A percentile compares a stretch with the other conserved stretches of the same genome.
phyloP scores from a whole-genome alignment of 2,888 invertebrate genomes.

The Drosophila helvetica region DNA sequence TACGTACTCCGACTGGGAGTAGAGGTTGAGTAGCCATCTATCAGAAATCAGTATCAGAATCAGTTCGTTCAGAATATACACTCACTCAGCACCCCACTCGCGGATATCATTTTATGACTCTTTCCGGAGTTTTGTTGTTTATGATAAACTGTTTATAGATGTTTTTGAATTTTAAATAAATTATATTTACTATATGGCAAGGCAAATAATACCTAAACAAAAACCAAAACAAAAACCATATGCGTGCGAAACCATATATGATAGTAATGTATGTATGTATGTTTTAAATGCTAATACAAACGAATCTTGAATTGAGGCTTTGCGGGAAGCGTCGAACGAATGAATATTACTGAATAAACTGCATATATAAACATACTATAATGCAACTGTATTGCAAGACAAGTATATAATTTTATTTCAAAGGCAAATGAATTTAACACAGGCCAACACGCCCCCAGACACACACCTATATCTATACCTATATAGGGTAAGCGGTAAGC shows the following conservation, averaged over 20 bases:
- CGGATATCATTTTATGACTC: conserved; percentile 63
- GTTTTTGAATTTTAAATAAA: conserved; percentile 77
- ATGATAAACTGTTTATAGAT: conserved; percentile 78
- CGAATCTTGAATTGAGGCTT: conserved; percentile 51
- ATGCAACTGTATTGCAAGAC: conserved; percentile 66
- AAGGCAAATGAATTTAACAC: conserved; percentile 52
- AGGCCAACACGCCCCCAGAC: conserved; percentile 19
- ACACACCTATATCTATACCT: conserved; percentile 35
- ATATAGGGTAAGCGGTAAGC: conserved; percentile 12
- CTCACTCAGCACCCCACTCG: conserved; percentile 34
- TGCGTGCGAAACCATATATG: conserved; percentile 52
- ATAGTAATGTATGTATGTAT: conserved; percentile 57
- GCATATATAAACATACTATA: conserved; percentile 58
- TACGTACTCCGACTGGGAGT: conserved; percentile 7
- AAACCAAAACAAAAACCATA: conserved; percentile 27
- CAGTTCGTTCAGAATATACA: conserved; percentile 23
- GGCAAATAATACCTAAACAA: conserved; percentile 32
- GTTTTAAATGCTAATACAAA: conserved; percentile 73
- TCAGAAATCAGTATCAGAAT: conserved; percentile 13
- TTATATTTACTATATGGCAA: conserved; percentile 74
- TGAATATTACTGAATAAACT: conserved; percentile 58
- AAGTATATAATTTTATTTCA: conserved; percentile 68
- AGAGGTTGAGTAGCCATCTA: conserved; percentile 11
- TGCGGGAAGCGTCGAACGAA: conserved; percentile 58
- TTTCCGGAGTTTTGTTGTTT: conserved; percentile 77